Evolutionary conservation across 2,113 vertebrate genomes (phyloP).

Genomic region (Columbina picui): DNA sequence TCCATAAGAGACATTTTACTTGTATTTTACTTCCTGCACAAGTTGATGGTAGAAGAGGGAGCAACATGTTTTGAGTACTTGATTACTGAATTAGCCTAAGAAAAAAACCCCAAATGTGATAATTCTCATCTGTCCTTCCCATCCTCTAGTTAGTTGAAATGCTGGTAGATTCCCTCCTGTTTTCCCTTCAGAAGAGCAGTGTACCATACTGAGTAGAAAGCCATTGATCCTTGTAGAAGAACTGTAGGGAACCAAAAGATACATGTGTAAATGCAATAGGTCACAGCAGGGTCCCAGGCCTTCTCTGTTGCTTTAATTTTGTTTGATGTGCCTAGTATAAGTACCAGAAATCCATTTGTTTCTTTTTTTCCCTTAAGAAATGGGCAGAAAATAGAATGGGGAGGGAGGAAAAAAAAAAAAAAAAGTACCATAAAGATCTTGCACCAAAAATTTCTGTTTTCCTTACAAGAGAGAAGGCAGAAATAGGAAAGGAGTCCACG

Average conservation of each 20-base stretch:
- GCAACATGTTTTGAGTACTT: not conserved
- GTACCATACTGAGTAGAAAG: not conserved
- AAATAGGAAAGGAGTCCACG: not conserved
- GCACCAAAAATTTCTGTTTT: not conserved
- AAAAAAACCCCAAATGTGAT: not conserved
- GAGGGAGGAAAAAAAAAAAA: not conserved
- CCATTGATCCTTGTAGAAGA: not conserved
- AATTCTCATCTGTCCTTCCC: not conserved
- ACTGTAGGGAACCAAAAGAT: not conserved
- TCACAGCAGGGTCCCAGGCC: not conserved
- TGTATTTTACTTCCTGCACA: not conserved
- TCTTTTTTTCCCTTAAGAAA: not conserved
- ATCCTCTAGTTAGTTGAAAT: not conserved
- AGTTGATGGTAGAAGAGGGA: not conserved
- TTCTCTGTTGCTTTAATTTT: slow-evolving; percentile 6
- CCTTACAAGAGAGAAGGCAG: not conserved
- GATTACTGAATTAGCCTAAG: not conserved
- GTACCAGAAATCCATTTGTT: not conserved
- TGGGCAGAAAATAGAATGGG: not conserved
- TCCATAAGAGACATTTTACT: not conserved
- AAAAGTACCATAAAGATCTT: not conserved
- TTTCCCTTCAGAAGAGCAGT: not conserved
- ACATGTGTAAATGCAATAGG: not conserved
- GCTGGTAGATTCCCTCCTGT: not conserved
- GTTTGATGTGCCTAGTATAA: not conserved